Evolutionary conservation across 1,140 invertebrate genomes (phyloP).

Genomic region (Drosophila subobscura): DNA sequence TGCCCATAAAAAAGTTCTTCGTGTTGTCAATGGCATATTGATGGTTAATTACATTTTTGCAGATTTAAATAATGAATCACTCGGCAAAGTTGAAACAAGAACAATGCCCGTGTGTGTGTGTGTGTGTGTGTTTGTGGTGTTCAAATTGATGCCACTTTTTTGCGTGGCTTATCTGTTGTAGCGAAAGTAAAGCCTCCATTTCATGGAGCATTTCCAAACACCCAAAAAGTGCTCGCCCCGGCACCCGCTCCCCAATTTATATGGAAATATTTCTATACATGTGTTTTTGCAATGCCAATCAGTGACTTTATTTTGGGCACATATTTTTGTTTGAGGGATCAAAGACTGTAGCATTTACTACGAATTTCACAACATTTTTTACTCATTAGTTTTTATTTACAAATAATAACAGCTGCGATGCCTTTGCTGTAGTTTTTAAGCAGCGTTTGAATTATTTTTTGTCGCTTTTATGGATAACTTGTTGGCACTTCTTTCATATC

Average conservation of each 20-base stretch:
- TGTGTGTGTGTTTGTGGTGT: conserved; percentile 3
- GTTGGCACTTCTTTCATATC: too few relatives aligned
- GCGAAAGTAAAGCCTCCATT: conserved; percentile 2
- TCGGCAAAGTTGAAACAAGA: conserved; percentile 1
- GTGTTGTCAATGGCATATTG: conserved; percentile 46
- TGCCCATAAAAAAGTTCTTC: conserved; percentile 6
- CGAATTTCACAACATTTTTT: too few relatives aligned
- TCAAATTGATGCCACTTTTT: conserved; percentile 49
- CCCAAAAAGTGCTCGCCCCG: neutral
- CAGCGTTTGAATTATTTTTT: too few relatives aligned
- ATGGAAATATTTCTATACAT: too few relatives aligned
- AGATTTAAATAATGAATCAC: conserved; percentile 42
- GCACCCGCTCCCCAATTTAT: neutral
- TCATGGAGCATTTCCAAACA: conserved; percentile 3
- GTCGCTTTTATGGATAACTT: too few relatives aligned
- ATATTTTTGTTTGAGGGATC: too few relatives aligned
- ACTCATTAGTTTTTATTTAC: too few relatives aligned
- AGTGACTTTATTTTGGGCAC: too few relatives aligned
- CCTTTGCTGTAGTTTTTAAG: too few relatives aligned
- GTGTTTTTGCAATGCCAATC: too few relatives aligned
- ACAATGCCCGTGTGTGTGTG: conserved; percentile 7
- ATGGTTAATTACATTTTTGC: conserved; percentile 49
- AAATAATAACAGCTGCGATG: too few relatives aligned
- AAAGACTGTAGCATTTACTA: too few relatives aligned
- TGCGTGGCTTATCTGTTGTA: conserved; percentile 34